Evolutionary conservation across 2,113 vertebrate genomes (phyloP), one percentile per base, ranked within the genome.

Genomic region (Maccullochella peelii): DNA sequence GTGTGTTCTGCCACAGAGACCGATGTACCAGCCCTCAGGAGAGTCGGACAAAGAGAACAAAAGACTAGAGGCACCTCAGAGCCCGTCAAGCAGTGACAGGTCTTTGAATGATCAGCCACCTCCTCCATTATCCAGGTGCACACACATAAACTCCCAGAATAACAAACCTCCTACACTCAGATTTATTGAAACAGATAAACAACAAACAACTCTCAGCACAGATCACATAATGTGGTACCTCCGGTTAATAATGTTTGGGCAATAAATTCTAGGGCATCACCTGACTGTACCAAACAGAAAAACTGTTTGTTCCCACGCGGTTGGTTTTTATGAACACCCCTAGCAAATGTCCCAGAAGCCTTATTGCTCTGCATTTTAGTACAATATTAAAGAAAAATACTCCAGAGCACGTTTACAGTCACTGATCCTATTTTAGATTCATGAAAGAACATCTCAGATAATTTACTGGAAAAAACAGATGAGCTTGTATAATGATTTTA

Each of bases 41-140:
- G 98, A 99, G 92, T 99, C 98, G 0, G 98, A 99, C 91, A 99
- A 99, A 92, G 98, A 99, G 89, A 99, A 99, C 92, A 98, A 97
- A 86, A 95, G 92, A 81, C 96, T 97, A 15, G 97, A 97, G 73
- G 95, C 97, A 75, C 96, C 97, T 27, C 96, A 96, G 1, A 99
- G 98, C 76, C 97, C 97, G 33, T 99, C 98, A 1, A 99, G 98
- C 91, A 99, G 98, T 50, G 98, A 99, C 79, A 91, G 97, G 91
- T 99, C 97, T 4, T 94, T 98, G 6, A 97, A 96, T 0, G 97
- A 98, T 33, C 96, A 96, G 0, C 93, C 89, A 73, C 85, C 93
- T 38, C 91, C 90, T 58, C 94, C 95, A 0, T 94, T 97, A 11
- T 91, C 95, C 79, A 97, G 97, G 98, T 99, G 9, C 25, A 76